Evolutionary conservation across 1,140 invertebrate species (phyloP), one percentile per base, ranked within the genome.

Genomic region (Drosophila takahashii): DNA sequence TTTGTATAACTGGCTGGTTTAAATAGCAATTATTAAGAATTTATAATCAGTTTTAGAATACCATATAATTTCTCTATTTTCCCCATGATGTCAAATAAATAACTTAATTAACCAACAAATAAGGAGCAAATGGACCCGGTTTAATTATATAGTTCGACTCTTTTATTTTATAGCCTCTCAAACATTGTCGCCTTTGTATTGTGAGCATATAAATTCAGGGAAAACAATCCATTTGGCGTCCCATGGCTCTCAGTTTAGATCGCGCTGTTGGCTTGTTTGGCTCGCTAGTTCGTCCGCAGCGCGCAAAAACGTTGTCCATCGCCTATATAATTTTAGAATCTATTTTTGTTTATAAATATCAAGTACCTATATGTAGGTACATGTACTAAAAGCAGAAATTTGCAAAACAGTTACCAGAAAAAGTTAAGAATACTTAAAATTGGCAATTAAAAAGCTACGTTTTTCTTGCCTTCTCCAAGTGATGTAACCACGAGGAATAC

Each of bases 321-420:
- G 65, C 77, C 59, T 79, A 83, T 81, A 83, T 79, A 86, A 67
- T 45, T 85, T 59, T 58, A 81, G 57, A 75, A 76, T 83, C 81
- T 84, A 81, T 85, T 86, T 86, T 48, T 58, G 59, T 60, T 48
- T 57, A 41, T 70, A 70, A 70, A 57, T 70, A 70, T 34, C 34
- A 56, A 39, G 9, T 42, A 36, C n/a, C 16, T 15, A 36, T 10
- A 16, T 37, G 37, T 56, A 57, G 16, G 15, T 36, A 18, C 11
- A 3, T 3, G 15, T 11, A 15, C 3, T 5, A 9, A 3, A 9
- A 47, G 27, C 5, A 11, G 3, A 37, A 18, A 32, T 6, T 37
- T 2, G 2, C 9, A 1, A 48, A 47, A 13, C 27, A 47, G 42
- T 75, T 32, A 62, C 10, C 13, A 0, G 0, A 5, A 26, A 15